Evolutionary conservation across 2,113 vertebrate genomes (phyloP), one percentile per base, ranked within the genome.

Genomic region (Spea multiplicata): DNA sequence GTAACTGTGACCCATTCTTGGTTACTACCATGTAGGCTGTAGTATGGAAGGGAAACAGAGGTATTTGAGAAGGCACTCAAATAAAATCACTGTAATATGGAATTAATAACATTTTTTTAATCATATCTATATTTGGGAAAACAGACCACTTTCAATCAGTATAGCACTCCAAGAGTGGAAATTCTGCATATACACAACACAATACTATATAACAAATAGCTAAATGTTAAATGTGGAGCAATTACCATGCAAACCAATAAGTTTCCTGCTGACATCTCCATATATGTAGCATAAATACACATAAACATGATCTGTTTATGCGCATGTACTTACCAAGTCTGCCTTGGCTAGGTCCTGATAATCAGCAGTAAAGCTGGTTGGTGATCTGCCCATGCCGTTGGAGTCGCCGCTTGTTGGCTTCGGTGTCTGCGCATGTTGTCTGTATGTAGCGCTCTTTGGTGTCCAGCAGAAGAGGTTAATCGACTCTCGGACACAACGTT

Each of bases 401-500:
- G 83, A 82, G 0, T 91, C 89, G 0, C 82, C 89, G 0, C 82
- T 3, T 6, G 75, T 0, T 5, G 83, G 84, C 72, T 92, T 95
- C 0, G 91, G 87, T 0, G 92, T 92, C 62, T 98, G 97, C 6
- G 97, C 97, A 0, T 96, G 96, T 2, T 98, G 97, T 61, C 97
- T 83, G 82, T 94, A 99, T 0, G 97, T 99, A 12, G 96, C 94
- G 7, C 97, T 99, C 86, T 96, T 98, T 0, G 97, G 97, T 0
- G 94, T 97, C 95, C 96, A 98, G 86, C 96, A 95, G 83, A 99
- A 99, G 48, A 99, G 92, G 87, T 86, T 96, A 89, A 98, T 95
- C 0, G 97, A 99, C 86, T 99, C 96, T n/a, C 93, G 93, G 9
- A 99, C 97, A 46, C 97, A 99, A 4, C 95, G 94, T 57, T 99